Evolutionary conservation across 2,888 invertebrate species (phyloP), one percentile per base, ranked within the genome.

Genomic region (Mesorhabditis sp.): DNA sequence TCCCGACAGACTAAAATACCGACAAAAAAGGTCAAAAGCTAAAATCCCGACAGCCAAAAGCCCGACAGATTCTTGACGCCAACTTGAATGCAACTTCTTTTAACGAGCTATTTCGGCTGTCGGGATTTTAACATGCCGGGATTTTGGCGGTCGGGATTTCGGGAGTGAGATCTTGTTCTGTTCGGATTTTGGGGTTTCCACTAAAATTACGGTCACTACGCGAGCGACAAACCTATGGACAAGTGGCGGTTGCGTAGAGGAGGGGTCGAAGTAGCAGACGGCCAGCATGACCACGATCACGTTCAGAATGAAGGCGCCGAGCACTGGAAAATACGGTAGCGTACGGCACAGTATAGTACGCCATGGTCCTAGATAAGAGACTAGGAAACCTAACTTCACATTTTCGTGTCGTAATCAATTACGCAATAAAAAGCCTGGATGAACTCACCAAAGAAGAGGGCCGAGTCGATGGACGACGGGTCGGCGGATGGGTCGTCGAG

Each of bases 241-340:
- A n/a, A 50, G 58, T 50, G 58, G 58, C 10, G 58, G 58, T 50
- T 50, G 7, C 58, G 58, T 50, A 13, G 7, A n/a, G 7, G 58
- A 13, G 58, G 58, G 58, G n/a, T 50, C 58, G 58, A 50, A 50
- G n/a, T 50, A 50, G n/a, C 58, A 50, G n/a, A 50, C n/a, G 10
- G 58, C 58, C 58, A 50, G n/a, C 58, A 50, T 50, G 10, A 50
- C 58, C 58, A 50, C 58, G 58, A 50, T 50, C 58, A 50, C 58
- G n/a, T 50, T 50, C 58, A 50, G n/a, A 10, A 50, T n/a, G n/a
- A 50, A 50, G n/a, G 58, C 58, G n/a, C 58, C 58, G 10, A 50
- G n/a, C n/a, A 50, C 58, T 50, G 58, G n/a, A 50, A 50, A 50
- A n/a, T 50, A 13, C n/a, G 58, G n/a, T 28, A 28, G 28, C 28